A percentile compares a stretch with the other conserved stretches of the same genome.
These are phyloP conservation scores for Morbakka virulenta DNA, from an alignment of 30 jellyfish, hydroid and myxozoan genomes.

Conservation along the genomic window DNA sequence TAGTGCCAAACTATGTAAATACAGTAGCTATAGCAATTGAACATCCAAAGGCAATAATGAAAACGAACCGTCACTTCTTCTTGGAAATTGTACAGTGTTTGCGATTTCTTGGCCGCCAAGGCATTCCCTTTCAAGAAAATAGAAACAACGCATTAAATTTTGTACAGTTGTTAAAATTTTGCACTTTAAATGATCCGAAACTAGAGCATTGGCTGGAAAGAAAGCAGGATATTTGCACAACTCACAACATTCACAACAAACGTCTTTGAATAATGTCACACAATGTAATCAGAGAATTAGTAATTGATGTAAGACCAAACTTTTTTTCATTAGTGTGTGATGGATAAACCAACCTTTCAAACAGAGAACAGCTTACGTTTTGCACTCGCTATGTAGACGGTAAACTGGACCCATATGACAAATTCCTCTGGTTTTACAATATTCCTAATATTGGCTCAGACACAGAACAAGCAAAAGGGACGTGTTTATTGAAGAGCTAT, in stretches of 20 bases:
- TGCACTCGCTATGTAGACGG: too few species aligned
- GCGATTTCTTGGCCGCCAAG: slow-evolving; percentile 44
- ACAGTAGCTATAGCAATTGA: slow-evolving; percentile 18
- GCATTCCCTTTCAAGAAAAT: slow-evolving; percentile 41
- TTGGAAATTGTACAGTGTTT: slow-evolving; percentile 19
- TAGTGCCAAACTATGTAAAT: slow-evolving; percentile 50
- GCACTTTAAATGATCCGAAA: background rate
- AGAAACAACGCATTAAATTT: slow-evolving; percentile 22
- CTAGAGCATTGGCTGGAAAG: slow-evolving; percentile 22
- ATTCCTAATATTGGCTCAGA: too few species aligned
- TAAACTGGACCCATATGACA: too few species aligned
- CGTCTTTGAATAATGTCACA: slow-evolving; percentile 15
- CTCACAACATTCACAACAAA: slow-evolving; percentile 36
- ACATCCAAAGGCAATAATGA: slow-evolving; percentile 15
- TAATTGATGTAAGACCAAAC: slow-evolving; percentile 10
- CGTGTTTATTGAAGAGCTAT: too few species aligned
- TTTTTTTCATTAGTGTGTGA: too few species aligned
- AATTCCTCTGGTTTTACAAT: too few species aligned
- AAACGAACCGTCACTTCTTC: slow-evolving; percentile 27
- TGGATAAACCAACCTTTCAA: too few species aligned
- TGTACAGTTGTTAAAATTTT: slow-evolving; percentile 5
- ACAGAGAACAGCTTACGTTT: too few species aligned
- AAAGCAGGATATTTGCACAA: slow-evolving; percentile 5
- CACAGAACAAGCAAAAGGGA: too few species aligned
- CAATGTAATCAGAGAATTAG: slow-evolving; percentile 3